Evolutionary conservation across 2,888 invertebrate species (phyloP), one percentile per base, ranked within the genome.

Genomic region (Monoplex corrugatus): DNA sequence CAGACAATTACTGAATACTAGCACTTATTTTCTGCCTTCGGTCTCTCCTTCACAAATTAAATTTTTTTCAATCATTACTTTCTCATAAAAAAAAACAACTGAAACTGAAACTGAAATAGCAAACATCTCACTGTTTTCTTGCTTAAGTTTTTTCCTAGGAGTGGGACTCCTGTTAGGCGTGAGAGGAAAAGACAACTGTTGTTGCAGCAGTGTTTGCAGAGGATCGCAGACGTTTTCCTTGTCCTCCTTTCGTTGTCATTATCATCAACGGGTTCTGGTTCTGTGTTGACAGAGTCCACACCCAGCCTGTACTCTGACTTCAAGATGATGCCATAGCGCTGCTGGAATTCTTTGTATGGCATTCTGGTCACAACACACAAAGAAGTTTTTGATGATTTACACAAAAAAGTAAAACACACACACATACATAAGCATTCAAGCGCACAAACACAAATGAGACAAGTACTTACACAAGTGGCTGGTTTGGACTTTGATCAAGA

Each of bases 291-390:
- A 32, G 72, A 5, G 50, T 92, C 90, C n/a, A 92, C 91, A 89
- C 94, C 93, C 43, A 90, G 87, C n/a, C 87, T 89, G 89, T 94
- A 94, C 32, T 40, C 63, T 38, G 38, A 45, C 13, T 93, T 90
- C 72, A 94, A 89, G 19, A 94, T 89, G 10, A 94, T 72, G 78
- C 93, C 92, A 89, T 93, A 95, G 38, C 93, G 92, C 83, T 94
- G 92, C 40, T 93, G 92, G 90, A 95, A 95, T 43, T 92, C 91
- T 23, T 87, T 87, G 90, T 95, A 95, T 0, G 90, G 80, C 87
- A 94, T 91, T 89, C 95, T 95, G 91, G 28, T 43, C 63, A 63
- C 43, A 32, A 19, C 40, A 57, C 38, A 50, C 40, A 32, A 82
- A n/a, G 28, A 44, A 87, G 38, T 40, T 19, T 28, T 68, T n/a